Conservation (phyloP, 2,888 invertebrate species). For the Caenorhabditis imperialis region DNA sequence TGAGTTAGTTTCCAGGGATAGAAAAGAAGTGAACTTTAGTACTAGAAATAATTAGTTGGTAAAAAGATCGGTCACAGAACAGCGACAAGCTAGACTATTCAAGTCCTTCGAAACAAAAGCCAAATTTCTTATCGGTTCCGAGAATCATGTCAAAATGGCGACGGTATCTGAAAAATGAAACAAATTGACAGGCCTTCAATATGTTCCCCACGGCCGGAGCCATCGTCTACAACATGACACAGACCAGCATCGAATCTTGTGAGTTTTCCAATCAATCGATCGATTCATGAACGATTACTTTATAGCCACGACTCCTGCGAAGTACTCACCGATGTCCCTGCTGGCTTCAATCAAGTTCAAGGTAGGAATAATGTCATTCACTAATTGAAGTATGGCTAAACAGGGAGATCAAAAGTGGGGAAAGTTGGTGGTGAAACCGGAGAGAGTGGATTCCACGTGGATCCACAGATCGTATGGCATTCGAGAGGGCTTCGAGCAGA, state of each 20-base stretch:
- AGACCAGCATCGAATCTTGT: conserved; percentile 48
- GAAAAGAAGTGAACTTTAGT: no score
- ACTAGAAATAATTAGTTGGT: no score
- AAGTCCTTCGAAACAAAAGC: no score
- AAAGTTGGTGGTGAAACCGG: conserved; percentile 62
- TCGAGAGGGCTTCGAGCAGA: conserved; percentile 46
- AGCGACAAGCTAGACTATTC: no score
- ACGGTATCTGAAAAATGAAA: background rate
- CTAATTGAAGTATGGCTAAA: no score
- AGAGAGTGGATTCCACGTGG: conserved; percentile 71
- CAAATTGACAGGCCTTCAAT: conserved; percentile 53
- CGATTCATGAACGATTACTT: background rate
- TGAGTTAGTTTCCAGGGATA: conserved; percentile 5
- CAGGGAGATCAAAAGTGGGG: conserved; percentile 62
- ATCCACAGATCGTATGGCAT: conserved; percentile 68
- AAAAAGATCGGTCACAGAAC: no score
- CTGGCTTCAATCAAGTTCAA: conserved; percentile 43
- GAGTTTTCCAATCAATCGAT: background rate
- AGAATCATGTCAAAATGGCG: no score
- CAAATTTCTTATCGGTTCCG: no score
- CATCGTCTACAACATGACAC: conserved; percentile 65
- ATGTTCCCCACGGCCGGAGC: conserved; percentile 59
- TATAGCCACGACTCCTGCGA: conserved; percentile 34
- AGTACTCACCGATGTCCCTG: conserved; percentile 34
- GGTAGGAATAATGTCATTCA: conserved; percentile 1